Conservation (phyloP, 2,888 invertebrate species). For the Petrolisthes manimaculis region DNA sequence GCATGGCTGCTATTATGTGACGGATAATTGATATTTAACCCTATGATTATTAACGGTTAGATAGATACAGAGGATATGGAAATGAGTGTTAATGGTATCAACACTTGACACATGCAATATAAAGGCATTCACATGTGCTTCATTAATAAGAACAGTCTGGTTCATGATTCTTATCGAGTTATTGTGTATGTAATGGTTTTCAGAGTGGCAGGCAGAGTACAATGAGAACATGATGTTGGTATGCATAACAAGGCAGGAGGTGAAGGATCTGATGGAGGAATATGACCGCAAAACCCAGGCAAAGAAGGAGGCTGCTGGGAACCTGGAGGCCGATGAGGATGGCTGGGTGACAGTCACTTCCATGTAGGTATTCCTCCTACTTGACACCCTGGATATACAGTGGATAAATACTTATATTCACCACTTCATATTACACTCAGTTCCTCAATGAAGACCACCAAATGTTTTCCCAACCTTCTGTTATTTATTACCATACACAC, state of each 20-base stretch:
- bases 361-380: conserved; percentile 22
- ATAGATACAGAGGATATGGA: no score
- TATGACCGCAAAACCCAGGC: conserved; percentile 29
- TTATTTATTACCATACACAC: no score
- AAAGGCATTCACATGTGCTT: no score
- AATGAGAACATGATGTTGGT: background rate
- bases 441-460: background rate
- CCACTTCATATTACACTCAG: background rate
- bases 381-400: background rate
- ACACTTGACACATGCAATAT: no score
- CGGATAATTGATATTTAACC: no score
- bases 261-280: conserved; percentile 26
- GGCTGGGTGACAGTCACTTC: conserved; percentile 54
- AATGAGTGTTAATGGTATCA: no score
- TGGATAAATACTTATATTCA: background rate
- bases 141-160: background rate
- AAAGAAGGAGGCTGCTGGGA: conserved; percentile 10
- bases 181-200: background rate
- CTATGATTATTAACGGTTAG: no score
- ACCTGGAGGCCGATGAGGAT: conserved; percentile 44
- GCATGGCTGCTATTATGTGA: no score
- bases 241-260: background rate
- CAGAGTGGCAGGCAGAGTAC: conserved; percentile 43
- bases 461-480: no score
- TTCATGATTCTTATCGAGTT: background rate